These are phyloP conservation scores for Okapia johnstoni DNA, from an alignment of 2,113 vertebrate genomes.

Conservation along the genomic window DNA sequence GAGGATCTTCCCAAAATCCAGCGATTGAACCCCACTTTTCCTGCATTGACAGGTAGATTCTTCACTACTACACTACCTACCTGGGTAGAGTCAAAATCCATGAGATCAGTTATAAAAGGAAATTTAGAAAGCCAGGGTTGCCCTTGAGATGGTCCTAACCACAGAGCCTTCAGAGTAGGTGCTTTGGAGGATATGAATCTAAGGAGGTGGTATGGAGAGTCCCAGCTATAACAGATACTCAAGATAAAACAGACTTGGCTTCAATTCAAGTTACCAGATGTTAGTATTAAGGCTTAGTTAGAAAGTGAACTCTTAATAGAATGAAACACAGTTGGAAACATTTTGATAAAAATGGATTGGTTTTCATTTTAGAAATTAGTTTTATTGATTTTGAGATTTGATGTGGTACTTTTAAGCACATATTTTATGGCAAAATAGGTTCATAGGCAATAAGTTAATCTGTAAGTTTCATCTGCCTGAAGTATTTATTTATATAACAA, in stretches of 20 bases:
- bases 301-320: not conserved
- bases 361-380: slow-evolving; percentile 55
- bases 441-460: not conserved
- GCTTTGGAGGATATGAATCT: not conserved
- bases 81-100: not conserved
- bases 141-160: not conserved
- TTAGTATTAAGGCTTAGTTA: not conserved
- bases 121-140: not conserved
- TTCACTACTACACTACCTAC: not conserved
- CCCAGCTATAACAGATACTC: not conserved
- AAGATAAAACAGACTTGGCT: not conserved
- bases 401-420: not conserved
- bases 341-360: slow-evolving; percentile 31
- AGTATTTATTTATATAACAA: not conserved
- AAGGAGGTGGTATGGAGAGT: not conserved
- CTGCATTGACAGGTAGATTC: not conserved
- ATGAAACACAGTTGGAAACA: not conserved
- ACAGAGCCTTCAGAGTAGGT: not conserved
- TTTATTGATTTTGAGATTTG: slow-evolving; percentile 37
- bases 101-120: not conserved
- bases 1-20: not conserved
- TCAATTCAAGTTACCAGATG: not conserved
- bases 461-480: not conserved
- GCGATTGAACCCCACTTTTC: not conserved
- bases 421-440: not conserved